Evolutionary conservation across 2,888 invertebrate genomes (phyloP).

Genomic region (Thelaira solivaga): DNA sequence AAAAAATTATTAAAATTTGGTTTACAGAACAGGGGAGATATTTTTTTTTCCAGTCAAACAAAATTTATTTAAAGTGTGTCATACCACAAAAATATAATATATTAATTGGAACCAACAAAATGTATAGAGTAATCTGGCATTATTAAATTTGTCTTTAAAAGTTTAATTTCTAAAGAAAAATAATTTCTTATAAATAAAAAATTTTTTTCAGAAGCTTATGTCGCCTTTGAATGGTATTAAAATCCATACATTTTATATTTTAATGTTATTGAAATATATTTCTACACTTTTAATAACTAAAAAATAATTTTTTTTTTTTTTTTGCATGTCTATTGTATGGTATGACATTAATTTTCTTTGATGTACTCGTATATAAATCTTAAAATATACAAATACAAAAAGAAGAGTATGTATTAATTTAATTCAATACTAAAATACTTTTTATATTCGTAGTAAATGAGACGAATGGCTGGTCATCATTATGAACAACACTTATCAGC

Average conservation of each 20-base stretch:
- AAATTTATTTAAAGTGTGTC: no score
- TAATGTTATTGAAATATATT: background rate
- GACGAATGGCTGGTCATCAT: slow-evolving; percentile 49
- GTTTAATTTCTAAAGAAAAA: no score
- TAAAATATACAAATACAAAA: slow-evolving; percentile 3
- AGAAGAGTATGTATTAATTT: slow-evolving; percentile 2
- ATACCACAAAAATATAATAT: no score
- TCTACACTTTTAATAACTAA: background rate
- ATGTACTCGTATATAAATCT: slow-evolving; percentile 6
- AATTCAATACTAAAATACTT: slow-evolving; percentile 23
- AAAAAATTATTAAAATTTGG: no score
- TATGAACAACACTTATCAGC: slow-evolving; percentile 53
- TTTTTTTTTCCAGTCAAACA: no score
- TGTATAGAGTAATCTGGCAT: no score
- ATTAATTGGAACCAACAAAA: no score
- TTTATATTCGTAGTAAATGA: slow-evolving; percentile 51
- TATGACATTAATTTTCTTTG: slow-evolving; percentile 17
- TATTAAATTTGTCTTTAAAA: no score
- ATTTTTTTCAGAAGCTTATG: no score
- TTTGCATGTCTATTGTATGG: background rate
- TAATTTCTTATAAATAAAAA: no score
- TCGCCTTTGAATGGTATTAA: no score
- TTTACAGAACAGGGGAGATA: no score
- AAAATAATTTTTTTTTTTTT: background rate
- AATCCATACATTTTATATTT: background rate